Conservation (phyloP, 2,113 vertebrate genomes). For the Nicator chloris region DNA sequence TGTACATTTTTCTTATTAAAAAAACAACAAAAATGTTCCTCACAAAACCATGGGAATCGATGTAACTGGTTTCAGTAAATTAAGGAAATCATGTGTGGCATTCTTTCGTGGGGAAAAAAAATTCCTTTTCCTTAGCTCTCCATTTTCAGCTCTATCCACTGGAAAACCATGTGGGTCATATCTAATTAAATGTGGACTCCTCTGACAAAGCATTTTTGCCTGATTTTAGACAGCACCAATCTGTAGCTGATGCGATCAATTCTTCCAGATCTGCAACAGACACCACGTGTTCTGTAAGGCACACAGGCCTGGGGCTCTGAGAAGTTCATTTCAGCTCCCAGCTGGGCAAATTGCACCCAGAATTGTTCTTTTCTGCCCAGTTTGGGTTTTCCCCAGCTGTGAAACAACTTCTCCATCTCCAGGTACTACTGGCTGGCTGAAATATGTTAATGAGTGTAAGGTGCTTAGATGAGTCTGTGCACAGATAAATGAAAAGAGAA, state of each 20-base stretch:
- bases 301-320: not conserved
- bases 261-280: not conserved
- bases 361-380: not conserved
- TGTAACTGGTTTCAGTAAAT: not conserved
- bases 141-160: not conserved
- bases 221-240: not conserved
- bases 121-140: not conserved
- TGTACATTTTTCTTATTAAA: not conserved
- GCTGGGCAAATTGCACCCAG: not conserved
- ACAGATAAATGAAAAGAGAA: not conserved
- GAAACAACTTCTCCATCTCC: not conserved
- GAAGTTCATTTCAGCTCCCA: not conserved
- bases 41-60: not conserved
- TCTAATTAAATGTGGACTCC: not conserved
- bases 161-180: not conserved
- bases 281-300: not conserved
- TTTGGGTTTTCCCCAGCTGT: not conserved
- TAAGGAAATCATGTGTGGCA: constrained; percentile 4
- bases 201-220: not conserved
- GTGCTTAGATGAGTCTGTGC: not conserved
- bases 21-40: not conserved
- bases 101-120: not conserved
- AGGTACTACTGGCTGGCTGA: not conserved
- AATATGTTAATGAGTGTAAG: not conserved
- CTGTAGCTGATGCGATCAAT: not conserved